These are phyloP conservation scores for Hemibagrus guttatus DNA, from an alignment of 2,797 vertebrate genomes.

Conservation along the genomic window DNA sequence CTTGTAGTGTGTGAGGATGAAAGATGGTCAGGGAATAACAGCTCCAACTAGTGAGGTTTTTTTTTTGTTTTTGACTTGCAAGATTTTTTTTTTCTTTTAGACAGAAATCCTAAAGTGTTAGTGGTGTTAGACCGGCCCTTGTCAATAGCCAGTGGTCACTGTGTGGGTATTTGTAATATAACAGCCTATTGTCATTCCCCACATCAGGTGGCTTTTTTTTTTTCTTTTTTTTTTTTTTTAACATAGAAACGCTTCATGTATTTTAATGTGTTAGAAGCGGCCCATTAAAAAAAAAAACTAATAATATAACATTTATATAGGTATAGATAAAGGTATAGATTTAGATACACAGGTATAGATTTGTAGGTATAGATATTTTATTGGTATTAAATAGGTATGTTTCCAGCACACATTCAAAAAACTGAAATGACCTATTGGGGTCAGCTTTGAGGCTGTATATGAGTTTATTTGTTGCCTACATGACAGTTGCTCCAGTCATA, in stretches of 20 bases:
- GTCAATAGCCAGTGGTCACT: slow-evolving; percentile 9
- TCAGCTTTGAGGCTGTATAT: not conserved
- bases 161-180: not conserved
- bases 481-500: not conserved
- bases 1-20: slow-evolving; percentile 27
- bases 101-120: not conserved
- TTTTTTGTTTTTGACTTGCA: not conserved
- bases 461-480: not conserved
- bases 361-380: not conserved
- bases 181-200: not conserved
- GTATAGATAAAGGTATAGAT: too few relatives aligned
- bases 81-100: not conserved
- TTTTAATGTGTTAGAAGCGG: not conserved
- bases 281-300: not conserved
- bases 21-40: slow-evolving; percentile 16
- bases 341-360: too few relatives aligned
- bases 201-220: too few relatives aligned
- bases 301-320: not conserved
- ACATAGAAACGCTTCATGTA: not conserved
- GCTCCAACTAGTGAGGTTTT: not conserved
- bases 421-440: not conserved
- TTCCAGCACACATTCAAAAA: not conserved
- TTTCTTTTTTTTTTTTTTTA: slow-evolving; percentile 15
- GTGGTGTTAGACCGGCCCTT: not conserved
- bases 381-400: not conserved